phyloP scores from a whole-genome alignment of 2,797 vertebrate genomes.

The Bryconaethiops microstoma region DNA sequence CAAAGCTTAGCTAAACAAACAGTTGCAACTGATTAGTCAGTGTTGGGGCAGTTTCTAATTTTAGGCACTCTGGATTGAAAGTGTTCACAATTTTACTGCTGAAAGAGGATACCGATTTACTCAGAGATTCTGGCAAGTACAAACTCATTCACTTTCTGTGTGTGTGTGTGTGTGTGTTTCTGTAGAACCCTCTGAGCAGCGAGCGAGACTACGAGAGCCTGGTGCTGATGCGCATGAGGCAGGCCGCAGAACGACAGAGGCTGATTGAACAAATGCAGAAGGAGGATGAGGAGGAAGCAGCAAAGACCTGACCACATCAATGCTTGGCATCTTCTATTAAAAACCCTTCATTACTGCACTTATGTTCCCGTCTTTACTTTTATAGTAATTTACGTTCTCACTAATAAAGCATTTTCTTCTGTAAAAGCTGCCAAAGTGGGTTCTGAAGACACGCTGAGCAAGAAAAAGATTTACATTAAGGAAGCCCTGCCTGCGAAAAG shows the following conservation, averaged over 20 bases:
- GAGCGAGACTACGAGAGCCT: constrained; percentile 94
- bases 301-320: constrained; percentile 30
- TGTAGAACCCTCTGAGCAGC: constrained; percentile 79
- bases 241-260: constrained; percentile 91
- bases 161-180: constrained; percentile 18
- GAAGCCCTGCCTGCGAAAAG: constrained; percentile 44
- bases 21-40: too few species aligned
- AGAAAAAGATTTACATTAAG: constrained; percentile 24
- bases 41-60: too few species aligned
- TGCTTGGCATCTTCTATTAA: constrained; percentile 59
- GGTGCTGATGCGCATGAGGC: constrained; percentile 97
- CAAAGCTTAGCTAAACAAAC: too few species aligned
- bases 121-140: not conserved
- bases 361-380: constrained; percentile 43
- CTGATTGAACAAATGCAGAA: constrained; percentile 87
- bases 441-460: constrained; percentile 23
- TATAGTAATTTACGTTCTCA: constrained; percentile 34
- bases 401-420: constrained; percentile 50
- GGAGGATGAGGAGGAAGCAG: constrained; percentile 81
- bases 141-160: not conserved
- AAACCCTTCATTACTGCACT: constrained; percentile 1
- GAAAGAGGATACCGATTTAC: not conserved
- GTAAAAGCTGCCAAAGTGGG: not conserved
- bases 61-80: too few species aligned
- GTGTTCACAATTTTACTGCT: not conserved